A percentile compares a stretch with the other conserved stretches of the same genome.
Conservation (phyloP, 2,888 invertebrate genomes). For the Pristionchus exspectatus region DNA sequence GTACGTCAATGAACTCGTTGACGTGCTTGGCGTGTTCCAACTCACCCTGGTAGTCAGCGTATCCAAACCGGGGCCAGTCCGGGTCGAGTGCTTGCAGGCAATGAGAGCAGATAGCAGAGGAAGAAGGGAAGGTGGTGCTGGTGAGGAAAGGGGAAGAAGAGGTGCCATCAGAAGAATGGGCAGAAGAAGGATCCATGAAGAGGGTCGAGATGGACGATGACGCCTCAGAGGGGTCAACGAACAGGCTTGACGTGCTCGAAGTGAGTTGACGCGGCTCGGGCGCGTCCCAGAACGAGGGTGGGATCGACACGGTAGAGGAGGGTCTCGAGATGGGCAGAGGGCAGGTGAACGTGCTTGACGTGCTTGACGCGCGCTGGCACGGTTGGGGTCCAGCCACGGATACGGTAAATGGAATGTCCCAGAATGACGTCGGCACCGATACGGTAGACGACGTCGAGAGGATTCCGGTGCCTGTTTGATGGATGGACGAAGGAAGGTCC, state of each 20-base stretch:
- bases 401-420: background rate
- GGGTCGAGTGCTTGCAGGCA: background rate
- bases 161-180: background rate
- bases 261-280: background rate
- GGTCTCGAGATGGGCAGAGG: background rate
- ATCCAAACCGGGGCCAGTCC: background rate
- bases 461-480: background rate
- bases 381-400: background rate
- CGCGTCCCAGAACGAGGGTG: background rate
- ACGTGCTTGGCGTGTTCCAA: too few relatives aligned
- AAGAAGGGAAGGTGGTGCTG: background rate
- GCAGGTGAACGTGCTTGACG: background rate
- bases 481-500: background rate
- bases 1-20: too few relatives aligned
- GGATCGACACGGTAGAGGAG: background rate
- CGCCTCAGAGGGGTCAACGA: conserved; percentile 29
- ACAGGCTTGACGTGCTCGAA: conserved; percentile 10
- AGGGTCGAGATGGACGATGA: background rate
- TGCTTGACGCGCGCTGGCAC: too few relatives aligned
- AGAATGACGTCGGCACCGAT: background rate
- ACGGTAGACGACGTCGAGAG: background rate
- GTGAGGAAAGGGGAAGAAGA: background rate
- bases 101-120: background rate
- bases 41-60: background rate
- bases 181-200: conserved; percentile 13